Conservation (phyloP, 1,140 invertebrate species). For the Asobara japonica region DNA sequence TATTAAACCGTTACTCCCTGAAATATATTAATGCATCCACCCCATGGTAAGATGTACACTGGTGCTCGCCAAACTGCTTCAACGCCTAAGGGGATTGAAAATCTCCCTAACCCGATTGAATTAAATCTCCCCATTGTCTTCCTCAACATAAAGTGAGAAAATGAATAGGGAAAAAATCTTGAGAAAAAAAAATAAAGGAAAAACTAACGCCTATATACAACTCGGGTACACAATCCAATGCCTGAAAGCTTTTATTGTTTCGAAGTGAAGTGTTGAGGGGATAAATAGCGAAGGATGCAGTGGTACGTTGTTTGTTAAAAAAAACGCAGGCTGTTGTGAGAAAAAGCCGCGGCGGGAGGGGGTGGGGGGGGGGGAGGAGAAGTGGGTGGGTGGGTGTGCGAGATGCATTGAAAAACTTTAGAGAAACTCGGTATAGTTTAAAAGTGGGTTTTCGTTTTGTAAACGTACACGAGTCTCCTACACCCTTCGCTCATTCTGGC, state of each 20-base stretch:
- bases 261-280: slow-evolving; percentile 18
- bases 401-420: slow-evolving; percentile 23
- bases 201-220: background rate
- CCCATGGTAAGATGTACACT: background rate
- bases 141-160: background rate
- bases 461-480: background rate
- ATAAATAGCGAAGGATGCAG: slow-evolving; percentile 13
- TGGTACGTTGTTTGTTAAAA: too few species aligned
- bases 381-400: background rate
- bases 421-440: background rate
- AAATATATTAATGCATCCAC: background rate
- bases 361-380: background rate
- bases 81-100: background rate
- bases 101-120: background rate
- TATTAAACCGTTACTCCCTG: background rate
- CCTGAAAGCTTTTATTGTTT: slow-evolving; percentile 38
- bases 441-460: slow-evolving; percentile 31
- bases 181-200: background rate
- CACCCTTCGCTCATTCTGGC: background rate
- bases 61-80: background rate
- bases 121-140: background rate
- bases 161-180: background rate
- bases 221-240: background rate
- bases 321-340: too few species aligned
- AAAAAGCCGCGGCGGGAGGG: too few species aligned